Conservation (phyloP, 1,140 invertebrate species). For the Magallana angulata region DNA sequence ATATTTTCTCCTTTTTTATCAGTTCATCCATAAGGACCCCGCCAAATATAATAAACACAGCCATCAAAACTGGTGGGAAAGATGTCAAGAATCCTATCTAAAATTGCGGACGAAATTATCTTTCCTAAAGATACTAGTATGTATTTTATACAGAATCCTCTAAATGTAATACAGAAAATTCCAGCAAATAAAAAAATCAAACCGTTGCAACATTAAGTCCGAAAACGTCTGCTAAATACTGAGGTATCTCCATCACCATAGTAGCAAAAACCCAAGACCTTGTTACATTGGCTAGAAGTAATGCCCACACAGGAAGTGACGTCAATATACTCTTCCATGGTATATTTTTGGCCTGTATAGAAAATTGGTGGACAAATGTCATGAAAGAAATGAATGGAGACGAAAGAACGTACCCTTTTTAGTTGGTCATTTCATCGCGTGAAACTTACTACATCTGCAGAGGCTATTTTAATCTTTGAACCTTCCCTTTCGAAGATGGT, state of each 20-base stretch:
- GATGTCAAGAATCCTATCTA: conserved; percentile 60
- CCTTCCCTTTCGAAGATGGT: not conserved
- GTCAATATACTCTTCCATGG: conserved; percentile 65
- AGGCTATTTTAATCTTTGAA: not conserved
- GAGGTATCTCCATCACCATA: conserved; percentile 61
- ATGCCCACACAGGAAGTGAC: conserved; percentile 58
- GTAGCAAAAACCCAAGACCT: conserved; percentile 64
- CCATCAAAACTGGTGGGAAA: conserved; percentile 63
- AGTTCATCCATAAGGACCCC: conserved; percentile 58
- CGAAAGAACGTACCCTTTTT: no score
- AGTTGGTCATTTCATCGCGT: no score
- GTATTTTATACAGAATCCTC: no score
- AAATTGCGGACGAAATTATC: not conserved
- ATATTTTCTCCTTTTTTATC: conserved; percentile 49
- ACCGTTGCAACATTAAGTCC: conserved; percentile 7
- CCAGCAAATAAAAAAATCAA: not conserved
- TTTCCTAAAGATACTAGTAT: no score
- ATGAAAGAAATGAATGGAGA: no score
- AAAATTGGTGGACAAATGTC: no score
- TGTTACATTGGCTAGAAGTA: conserved; percentile 59
- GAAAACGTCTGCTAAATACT: conserved; percentile 61
- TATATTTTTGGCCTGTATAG: conserved; percentile 48
- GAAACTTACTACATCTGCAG: not conserved
- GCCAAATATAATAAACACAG: conserved; percentile 55
- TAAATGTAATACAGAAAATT: no score